Evolutionary conservation across 2,113 vertebrate genomes (phyloP).

Genomic region (Heterotis niloticus): DNA sequence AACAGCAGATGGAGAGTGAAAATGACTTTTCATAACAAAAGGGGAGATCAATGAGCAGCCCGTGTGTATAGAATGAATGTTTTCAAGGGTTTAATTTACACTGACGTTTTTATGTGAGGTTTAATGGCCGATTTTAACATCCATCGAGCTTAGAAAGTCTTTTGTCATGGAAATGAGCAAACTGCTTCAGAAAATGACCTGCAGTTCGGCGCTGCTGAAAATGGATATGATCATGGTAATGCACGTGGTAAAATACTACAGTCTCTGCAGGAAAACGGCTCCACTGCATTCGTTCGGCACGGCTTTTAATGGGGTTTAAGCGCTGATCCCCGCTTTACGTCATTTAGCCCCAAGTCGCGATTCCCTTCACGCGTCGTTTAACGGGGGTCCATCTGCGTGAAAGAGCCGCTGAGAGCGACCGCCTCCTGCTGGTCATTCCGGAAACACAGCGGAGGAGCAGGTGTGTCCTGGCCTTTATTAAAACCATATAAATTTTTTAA

Average conservation of each 20-base stretch:
- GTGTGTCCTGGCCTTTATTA: no score
- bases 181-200: constrained; percentile 2
- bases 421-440: no score
- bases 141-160: constrained; percentile 34
- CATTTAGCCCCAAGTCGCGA: no score
- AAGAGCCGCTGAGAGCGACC: no score
- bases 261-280: not conserved
- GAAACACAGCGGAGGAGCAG: no score
- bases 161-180: constrained; percentile 32
- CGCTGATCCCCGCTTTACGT: no score
- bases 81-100: constrained; percentile 37
- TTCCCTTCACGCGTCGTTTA: no score
- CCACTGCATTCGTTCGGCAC: no score
- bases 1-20: constrained; percentile 43
- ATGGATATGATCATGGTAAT: not conserved
- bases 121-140: constrained; percentile 36
- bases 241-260: not conserved
- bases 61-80: constrained; percentile 35
- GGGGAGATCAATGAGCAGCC: constrained; percentile 34
- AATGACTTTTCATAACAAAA: constrained; percentile 36
- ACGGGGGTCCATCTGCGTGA: no score
- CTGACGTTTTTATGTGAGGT: constrained; percentile 39
- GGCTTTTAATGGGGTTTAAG: no score
- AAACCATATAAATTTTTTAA: no score
- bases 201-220: not conserved